Percentiles rank a stretch among this genome's conserved stretches.
Evolutionary conservation across 1,140 invertebrate species (phyloP).

Genomic region (Drosophila pectinifera): DNA sequence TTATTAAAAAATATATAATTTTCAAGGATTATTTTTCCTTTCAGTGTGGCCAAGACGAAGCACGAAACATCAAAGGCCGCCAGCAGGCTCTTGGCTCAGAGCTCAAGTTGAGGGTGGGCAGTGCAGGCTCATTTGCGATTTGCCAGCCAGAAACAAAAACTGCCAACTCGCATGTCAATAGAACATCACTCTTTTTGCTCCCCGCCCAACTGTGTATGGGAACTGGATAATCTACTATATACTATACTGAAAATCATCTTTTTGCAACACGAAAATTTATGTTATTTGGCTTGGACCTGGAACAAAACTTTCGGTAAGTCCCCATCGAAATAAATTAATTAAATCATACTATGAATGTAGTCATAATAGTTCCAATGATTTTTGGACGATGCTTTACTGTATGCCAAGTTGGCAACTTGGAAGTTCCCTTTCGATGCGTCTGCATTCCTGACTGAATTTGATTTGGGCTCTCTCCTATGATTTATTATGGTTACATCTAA

Average conservation of each 20-base stretch:
- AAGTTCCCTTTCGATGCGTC: constrained; percentile 38
- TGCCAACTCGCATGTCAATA: constrained; percentile 60
- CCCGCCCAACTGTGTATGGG: constrained; percentile 2
- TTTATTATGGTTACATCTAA: constrained; percentile 82
- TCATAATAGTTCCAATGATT: neutral
- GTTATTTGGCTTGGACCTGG: no score
- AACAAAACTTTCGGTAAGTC: no score
- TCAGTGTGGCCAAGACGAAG: constrained; percentile 1
- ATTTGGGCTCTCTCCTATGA: constrained; percentile 47
- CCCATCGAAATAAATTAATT: no score
- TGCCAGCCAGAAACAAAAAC: constrained; percentile 32
- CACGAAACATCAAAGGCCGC: constrained; percentile 25
- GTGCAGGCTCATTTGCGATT: constrained; percentile 29
- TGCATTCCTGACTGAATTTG: constrained; percentile 20
- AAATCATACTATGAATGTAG: no score
- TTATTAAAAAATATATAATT: no score
- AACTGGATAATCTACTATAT: constrained; percentile 12
- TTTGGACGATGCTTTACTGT: neutral
- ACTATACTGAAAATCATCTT: neutral
- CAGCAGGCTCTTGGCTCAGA: neutral
- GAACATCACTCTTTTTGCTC: constrained; percentile 46
- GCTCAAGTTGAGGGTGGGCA: constrained; percentile 28
- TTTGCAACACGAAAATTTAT: neutral
- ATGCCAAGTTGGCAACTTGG: constrained; percentile 22
- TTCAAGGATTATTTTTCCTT: no score